Base-by-base conservation (phyloP, 2,113 vertebrate genomes). In the Leptobrachium ailaonicum region DNA sequence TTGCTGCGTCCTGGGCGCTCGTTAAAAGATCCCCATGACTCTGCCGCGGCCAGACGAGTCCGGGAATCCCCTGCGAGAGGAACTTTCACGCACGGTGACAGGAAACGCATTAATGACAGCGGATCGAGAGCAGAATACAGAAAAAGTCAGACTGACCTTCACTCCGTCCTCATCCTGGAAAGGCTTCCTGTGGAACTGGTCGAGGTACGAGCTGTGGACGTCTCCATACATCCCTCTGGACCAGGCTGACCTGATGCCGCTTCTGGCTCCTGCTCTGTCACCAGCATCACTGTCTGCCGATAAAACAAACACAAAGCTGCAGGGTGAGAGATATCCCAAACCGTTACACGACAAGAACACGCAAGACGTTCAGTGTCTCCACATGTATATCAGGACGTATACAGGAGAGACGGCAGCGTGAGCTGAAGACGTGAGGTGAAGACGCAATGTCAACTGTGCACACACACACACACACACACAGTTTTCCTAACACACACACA, bases 71-170 rank as follows among this genome's bases (percentile, higher is more conserved):
- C 20, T 32, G 20, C 20, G 20, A 32, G 20, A 32, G 0, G 1
- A 32, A 32, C 20, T 20, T 6, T 64, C 62, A 5, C 10, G 9
- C n/a, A 64, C 62, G 6, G 5, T 7, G 63, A 66, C 5, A 66
- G 20, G 20, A 66, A 8, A 32, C 40, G 11, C 56, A 60, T 14
- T 60, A 8, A 13, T 4, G 56, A 4, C 56, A 8, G 13, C 2
- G 63, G 40, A 40, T 41, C 63, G 6, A 40, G 2, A 66, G 11
- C 40, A 32, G 20, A 7, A 32, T 66, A 10, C 1, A 6, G 10
- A 8, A 13, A 50, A 32, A 43, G 13, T n/a, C 14, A 70, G 3
- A 66, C 60, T 72, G 56, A 79, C 77, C 77, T 73, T 63, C 3
- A 73, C 12, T 9, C n/a, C 41, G 41, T 41, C 60, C 20, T 66